Base-by-base conservation (phyloP, 2,113 vertebrate genomes). In the Chionomys nivalis region DNA sequence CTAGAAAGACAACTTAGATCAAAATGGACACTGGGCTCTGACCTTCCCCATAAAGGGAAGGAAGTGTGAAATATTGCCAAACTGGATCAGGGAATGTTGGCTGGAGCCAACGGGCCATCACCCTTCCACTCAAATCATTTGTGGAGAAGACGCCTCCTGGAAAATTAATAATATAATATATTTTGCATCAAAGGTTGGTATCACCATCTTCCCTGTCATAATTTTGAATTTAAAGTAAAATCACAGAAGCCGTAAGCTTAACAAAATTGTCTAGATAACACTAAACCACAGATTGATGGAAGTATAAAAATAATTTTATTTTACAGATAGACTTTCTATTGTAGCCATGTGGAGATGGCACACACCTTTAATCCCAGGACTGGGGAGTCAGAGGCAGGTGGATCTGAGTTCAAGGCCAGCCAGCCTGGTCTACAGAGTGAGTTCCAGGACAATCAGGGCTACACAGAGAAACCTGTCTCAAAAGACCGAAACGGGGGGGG, bases 1-100 rank as follows among this genome's bases (percentile, higher is more conserved):
- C 79, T 55, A 77, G 63, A 66, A 87, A 77, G 79, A 81, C 21
- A 61, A 70, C 81, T 96, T 58, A 81, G 79, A 63, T 72, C 87
- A 92, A 93, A 87, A 90, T 95, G 49, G 87, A 72, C 21, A 55
- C 2, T 73, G 92, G 70, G 42, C 85, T 93, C 49, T 3, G 2
- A 85, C 47, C 82, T 61, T 28, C 81, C 52, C 52, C 52, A 81
- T 42, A 75, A 92, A 90, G 86, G 7, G 49, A 89, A 92, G 92
- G 28, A 95, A 93, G 72, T 61, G 36, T 82, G 90, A 96, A 90
- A 73, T 78, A 76, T 72, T 78, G 65, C n/a, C 85, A 89, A 94
- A 87, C 13, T 89, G 39, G 90, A 95, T 39, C 66, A 63, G n/a
- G 39, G 28, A 94, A 24, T 61, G 13, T 24, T 93, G 83, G 65